Evolutionary conservation across 2,888 invertebrate species (phyloP), one percentile per base, ranked within the genome.

Genomic region (Podotricha telesiphe): DNA sequence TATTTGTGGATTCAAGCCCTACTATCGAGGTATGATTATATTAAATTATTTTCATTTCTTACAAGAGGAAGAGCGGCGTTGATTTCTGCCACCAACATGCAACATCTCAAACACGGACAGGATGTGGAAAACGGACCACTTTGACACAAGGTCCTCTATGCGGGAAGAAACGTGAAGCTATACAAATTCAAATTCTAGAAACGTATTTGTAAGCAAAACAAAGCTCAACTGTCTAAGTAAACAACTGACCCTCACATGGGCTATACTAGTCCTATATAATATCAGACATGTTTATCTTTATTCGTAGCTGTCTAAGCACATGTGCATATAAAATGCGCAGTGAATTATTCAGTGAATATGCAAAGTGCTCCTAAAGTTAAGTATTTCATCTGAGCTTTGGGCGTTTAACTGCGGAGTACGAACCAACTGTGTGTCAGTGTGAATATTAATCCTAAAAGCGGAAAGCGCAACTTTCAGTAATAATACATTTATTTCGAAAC

Each of bases 281-380:
- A 34, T 40, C 34, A 58, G 58, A 42, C 3, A 20, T 58, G 42
- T 42, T 59, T 22, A 59, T 59, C 45, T 59, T 28, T 59, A 59
- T 59, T 34, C 47, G 47, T 19, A 19, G 19, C 37, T 34, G 45
- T 62, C 58, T 59, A 40, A 59, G 47, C 48, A 48, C 28, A 62
- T 48, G 47, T 59, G 42, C 59, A 59, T 45, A 34, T 48, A 62
- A 59, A 59, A 59, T 42, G 42, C 47, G 48, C 48, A 62, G 28
- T 62, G 28, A 62, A 62, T 62, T 48, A 62, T 62, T 17, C 28
- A 62, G 34, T 48, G 47, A 62, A 62, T 62, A 62, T 48, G 62
- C 62, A 62, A 62, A 48, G 62, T 48, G 48, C 37, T 62, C 17
- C 62, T 48, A 48, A 48, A 62, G 62, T 48, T 19, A 34, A 62